These are phyloP conservation scores for Sarcophaga subvicina DNA, from an alignment of 2,888 invertebrate species.

Conservation along the genomic window DNA sequence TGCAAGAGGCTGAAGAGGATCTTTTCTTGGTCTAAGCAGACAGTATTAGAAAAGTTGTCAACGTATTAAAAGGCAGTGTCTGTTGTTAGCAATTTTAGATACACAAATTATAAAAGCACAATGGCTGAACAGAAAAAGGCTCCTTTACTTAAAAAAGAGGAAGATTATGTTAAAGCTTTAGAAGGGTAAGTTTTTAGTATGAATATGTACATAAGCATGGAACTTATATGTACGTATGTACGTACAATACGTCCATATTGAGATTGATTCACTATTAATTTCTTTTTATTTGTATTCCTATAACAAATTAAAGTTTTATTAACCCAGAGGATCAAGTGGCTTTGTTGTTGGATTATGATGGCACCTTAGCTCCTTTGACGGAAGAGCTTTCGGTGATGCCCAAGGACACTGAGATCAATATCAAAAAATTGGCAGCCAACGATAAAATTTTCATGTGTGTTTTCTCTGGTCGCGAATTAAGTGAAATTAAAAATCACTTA, in stretches of 20 bases:
- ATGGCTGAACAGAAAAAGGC: slow-evolving; percentile 82
- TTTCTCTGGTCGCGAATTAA: slow-evolving; percentile 88
- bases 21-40: slow-evolving; percentile 49
- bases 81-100: neutral
- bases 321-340: slow-evolving; percentile 86
- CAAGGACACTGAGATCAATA: slow-evolving; percentile 87
- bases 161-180: slow-evolving; percentile 80
- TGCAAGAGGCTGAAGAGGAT: slow-evolving; percentile 60
- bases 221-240: too few relatives aligned
- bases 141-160: slow-evolving; percentile 80
- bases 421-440: slow-evolving; percentile 86
- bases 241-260: too few relatives aligned
- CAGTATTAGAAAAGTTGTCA: slow-evolving; percentile 68
- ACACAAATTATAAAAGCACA: slow-evolving; percentile 45
- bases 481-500: slow-evolving; percentile 88
- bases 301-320: slow-evolving; percentile 79
- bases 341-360: slow-evolving; percentile 88
- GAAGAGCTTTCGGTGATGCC: slow-evolving; percentile 85
- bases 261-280: neutral
- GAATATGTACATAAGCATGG: neutral
- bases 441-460: slow-evolving; percentile 88
- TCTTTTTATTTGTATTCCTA: slow-evolving; percentile 8
- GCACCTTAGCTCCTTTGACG: slow-evolving; percentile 88
- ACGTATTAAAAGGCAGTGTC: slow-evolving; percentile 41
- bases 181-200: slow-evolving; percentile 76